Percentiles rank a stretch among this genome's conserved stretches.
These are phyloP conservation scores for Chelon auratus DNA, from an alignment of 2,797 vertebrate genomes.

Conservation along the genomic window DNA sequence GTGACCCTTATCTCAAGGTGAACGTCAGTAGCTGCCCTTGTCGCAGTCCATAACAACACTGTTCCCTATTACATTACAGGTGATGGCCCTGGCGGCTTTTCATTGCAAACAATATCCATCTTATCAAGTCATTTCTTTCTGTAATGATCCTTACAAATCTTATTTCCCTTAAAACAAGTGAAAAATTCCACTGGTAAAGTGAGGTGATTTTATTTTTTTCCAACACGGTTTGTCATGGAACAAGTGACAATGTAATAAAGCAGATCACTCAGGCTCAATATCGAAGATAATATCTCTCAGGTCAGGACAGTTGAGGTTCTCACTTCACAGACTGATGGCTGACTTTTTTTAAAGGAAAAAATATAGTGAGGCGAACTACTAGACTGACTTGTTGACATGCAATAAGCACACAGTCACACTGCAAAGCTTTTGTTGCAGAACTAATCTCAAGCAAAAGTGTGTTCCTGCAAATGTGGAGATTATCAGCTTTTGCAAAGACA, in stretches of 20 bases:
- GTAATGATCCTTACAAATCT: conserved; percentile 47
- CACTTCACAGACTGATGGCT: conserved; percentile 15
- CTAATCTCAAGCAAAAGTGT: conserved; percentile 19
- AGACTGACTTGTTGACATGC: conserved; percentile 9
- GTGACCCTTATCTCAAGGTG: conserved; percentile 83
- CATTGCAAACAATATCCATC: conserved; percentile 57
- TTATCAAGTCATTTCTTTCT: conserved; percentile 55
- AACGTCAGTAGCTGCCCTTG: conserved; percentile 70
- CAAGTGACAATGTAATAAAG: conserved; percentile 14
- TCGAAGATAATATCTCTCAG: conserved; percentile 22
- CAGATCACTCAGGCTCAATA: neutral
- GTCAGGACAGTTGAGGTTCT: neutral
- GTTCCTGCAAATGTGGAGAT: conserved; percentile 21
- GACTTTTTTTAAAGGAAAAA: conserved; percentile 10
- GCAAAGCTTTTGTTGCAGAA: conserved; percentile 21
- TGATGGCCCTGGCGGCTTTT: conserved; percentile 58
- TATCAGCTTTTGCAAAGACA: neutral
- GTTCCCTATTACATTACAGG: conserved; percentile 68
- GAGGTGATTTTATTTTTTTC: conserved; percentile 30
- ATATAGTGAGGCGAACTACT: conserved; percentile 25
- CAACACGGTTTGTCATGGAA: neutral
- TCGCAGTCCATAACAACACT: conserved; percentile 73
- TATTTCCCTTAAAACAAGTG: conserved; percentile 47
- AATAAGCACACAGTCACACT: conserved; percentile 16
- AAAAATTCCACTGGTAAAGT: conserved; percentile 22